Base-by-base conservation (phyloP, 2,888 invertebrate species). In the Archaeoteleia sp. region DNA sequence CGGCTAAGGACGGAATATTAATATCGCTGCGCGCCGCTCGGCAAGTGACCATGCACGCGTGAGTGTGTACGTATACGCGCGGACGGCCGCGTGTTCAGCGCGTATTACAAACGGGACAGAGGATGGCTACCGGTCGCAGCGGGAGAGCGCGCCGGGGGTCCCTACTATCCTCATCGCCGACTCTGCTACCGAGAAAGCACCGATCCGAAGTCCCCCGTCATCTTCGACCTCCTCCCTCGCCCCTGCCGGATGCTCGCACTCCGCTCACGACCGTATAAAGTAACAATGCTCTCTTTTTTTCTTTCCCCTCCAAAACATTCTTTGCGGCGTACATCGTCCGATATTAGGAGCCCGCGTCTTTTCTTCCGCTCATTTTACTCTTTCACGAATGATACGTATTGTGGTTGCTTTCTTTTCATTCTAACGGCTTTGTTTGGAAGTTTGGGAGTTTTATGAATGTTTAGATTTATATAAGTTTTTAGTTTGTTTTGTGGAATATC, bases 111-210 rank as follows among this genome's bases (percentile, higher is more conserved):
- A 83, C 81, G 81, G 82, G 83, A 82, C 83, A 83, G 82, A 81
- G 80, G 82, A 83, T 82, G 79, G 85, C 85, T 84, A 84, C 85
- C 79, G 85, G 84, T 82, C 85, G 79, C 85, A 83, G 84, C 84
- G 78, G 85, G 85, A 84, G 84, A 82, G 76, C 84, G 75, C 84
- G 77, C 76, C 84, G 82, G 84, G 84, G 83, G 83, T 58, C 66
- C 66, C 60, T 60, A 53, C 66, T 53, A 67, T 58, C 58, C 66
- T 60, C 66, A 54, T 66, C 55, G 60, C 67, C 60, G 69, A 58
- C 45, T 60, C 54, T 53, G 76, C 80, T 79, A 80, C 82, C 77
- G 78, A 79, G 77, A 74, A 76, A 74, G 74, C 78, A 77, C 62
- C 68, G 35, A 71, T 68, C 73, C 51, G 30, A 51, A 70, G 35